Conservation (phyloP, 2,888 invertebrate species). For the Nowickia ferox region DNA sequence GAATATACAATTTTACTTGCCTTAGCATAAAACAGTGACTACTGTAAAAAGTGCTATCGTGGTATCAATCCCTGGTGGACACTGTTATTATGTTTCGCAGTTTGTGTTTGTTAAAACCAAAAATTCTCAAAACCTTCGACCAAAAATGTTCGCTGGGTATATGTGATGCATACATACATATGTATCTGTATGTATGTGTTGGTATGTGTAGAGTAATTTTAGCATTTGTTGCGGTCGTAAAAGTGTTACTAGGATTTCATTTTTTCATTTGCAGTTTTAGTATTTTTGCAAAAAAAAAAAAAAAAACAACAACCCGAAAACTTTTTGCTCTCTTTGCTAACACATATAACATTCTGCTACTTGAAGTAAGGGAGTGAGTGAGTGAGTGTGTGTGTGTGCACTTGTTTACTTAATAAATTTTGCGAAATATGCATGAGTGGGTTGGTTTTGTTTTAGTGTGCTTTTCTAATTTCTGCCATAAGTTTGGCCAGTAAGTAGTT, state of each 20-base stretch:
- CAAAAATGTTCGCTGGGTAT: too few species aligned
- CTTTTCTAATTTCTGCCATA: not conserved
- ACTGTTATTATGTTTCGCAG: too few species aligned
- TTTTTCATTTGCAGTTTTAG: conserved; percentile 38
- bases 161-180: not conserved
- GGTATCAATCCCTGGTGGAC: too few species aligned
- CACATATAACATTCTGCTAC: not conserved
- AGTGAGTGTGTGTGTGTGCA: not conserved
- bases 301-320: too few species aligned
- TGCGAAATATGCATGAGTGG: not conserved
- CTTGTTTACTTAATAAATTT: conserved; percentile 40
- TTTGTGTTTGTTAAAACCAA: too few species aligned
- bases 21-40: too few species aligned
- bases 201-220: conserved; percentile 36
- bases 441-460: not conserved
- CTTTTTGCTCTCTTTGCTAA: not conserved
- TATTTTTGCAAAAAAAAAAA: not conserved
- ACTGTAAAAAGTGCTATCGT: too few species aligned
- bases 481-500: conserved; percentile 43
- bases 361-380: not conserved
- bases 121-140: too few species aligned
- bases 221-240: conserved; percentile 66
- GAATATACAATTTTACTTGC: too few species aligned
- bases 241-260: conserved; percentile 39
- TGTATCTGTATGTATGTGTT: not conserved